A percentile compares a stretch with the other conserved stretches of the same genome.
Conservation (phyloP, 1,140 invertebrate species). For the Plutomurus gul region DNA sequence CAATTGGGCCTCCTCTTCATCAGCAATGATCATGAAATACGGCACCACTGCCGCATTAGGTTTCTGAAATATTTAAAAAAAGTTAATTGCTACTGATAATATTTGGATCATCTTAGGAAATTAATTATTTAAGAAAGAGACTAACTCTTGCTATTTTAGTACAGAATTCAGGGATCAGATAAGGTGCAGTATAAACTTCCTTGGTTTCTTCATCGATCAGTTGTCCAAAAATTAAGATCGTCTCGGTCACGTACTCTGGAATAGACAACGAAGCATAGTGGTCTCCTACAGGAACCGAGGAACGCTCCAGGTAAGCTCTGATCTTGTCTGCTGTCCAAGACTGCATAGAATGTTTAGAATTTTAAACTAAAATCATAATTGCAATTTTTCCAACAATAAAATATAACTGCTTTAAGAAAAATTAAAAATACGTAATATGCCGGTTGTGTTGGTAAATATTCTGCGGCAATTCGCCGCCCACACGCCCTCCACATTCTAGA, state of each 20-base stretch:
- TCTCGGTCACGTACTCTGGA: slow-evolving; percentile 45
- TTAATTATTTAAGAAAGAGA: too few relatives aligned
- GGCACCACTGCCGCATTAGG: not conserved
- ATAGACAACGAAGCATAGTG: slow-evolving; percentile 34
- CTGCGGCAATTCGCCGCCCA: slow-evolving; percentile 47
- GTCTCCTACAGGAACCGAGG: slow-evolving; percentile 53
- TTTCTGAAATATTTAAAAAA: not conserved
- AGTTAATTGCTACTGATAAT: not conserved
- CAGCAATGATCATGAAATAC: not conserved
- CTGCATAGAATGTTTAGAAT: too few relatives aligned
- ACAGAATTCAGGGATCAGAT: slow-evolving; percentile 39
- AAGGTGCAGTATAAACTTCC: slow-evolving; percentile 35
- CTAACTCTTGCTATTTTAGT: slow-evolving; percentile 1
- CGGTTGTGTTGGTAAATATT: slow-evolving; percentile 53
- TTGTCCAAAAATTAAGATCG: slow-evolving; percentile 47
- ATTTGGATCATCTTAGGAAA: not conserved
- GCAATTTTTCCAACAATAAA: too few relatives aligned
- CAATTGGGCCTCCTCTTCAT: not conserved
- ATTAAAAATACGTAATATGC: slow-evolving; percentile 46
- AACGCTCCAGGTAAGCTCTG: slow-evolving; percentile 51
- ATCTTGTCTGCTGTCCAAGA: slow-evolving; percentile 54
- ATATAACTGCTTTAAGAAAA: too few relatives aligned
- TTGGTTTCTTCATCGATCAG: not conserved
- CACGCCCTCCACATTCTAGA: slow-evolving; percentile 55
- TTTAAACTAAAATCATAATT: too few relatives aligned